Conservation (phyloP, 2,113 vertebrate species). For the pig (Sus scrofa) region DNA sequence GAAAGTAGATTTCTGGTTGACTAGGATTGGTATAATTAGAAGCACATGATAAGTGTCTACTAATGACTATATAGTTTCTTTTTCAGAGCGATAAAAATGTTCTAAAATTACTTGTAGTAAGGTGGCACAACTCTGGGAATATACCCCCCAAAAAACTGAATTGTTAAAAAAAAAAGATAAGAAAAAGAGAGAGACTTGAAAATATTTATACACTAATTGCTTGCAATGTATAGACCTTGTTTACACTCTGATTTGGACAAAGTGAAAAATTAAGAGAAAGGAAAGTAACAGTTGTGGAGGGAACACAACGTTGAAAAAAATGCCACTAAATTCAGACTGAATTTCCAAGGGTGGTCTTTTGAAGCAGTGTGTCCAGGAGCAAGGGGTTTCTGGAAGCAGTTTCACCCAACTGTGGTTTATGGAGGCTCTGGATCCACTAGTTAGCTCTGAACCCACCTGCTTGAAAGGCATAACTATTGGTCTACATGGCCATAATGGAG, state of each 20-base stretch:
- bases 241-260: not conserved
- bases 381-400: not conserved
- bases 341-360: not conserved
- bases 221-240: not conserved
- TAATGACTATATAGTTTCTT: not conserved
- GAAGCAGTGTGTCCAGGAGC: accelerated
- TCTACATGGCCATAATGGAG: not conserved
- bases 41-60: not conserved
- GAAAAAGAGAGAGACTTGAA: not conserved
- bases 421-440: not conserved
- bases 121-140: not conserved
- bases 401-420: not conserved
- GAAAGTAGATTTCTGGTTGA: not conserved
- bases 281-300: not conserved
- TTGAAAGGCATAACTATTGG: not conserved
- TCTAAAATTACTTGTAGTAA: not conserved
- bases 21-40: not conserved
- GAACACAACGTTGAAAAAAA: not conserved
- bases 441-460: not conserved
- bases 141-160: not conserved
- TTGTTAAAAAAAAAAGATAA: not conserved
- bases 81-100: not conserved
- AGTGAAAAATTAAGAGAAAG: not conserved
- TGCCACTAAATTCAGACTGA: not conserved
- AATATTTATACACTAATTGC: not conserved